Evolutionary conservation across 2,888 invertebrate genomes (phyloP).

Genomic region (Oscheius sp.): DNA sequence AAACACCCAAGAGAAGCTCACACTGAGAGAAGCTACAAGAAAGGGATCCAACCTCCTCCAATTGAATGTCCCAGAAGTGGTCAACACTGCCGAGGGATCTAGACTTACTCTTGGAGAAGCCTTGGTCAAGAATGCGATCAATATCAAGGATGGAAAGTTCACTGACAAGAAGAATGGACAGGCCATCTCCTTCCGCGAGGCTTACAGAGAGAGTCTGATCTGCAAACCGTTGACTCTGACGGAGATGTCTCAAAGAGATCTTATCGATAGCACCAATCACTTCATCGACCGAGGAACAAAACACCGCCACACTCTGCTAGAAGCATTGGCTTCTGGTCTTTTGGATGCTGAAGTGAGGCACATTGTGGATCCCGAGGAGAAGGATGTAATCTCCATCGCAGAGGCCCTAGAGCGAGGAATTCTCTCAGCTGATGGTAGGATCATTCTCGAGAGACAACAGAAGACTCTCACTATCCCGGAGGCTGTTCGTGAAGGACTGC

Average conservation of each 20-base stretch:
- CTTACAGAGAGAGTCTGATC: conserved; percentile 83
- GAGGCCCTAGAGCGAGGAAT: conserved; percentile 86
- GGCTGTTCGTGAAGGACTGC: conserved; percentile 87
- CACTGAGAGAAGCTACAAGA: conserved; percentile 82
- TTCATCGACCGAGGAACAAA: conserved; percentile 85
- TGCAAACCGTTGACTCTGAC: conserved; percentile 90
- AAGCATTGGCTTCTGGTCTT: conserved; percentile 86
- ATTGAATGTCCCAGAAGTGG: conserved; percentile 83
- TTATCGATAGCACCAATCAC: conserved; percentile 81
- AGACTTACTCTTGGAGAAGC: conserved; percentile 86
- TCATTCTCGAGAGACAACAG: conserved; percentile 71
- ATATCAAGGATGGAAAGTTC: conserved; percentile 78
- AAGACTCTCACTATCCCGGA: conserved; percentile 77
- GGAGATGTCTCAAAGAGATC: conserved; percentile 81
- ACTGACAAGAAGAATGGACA: conserved; percentile 81
- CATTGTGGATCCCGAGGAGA: conserved; percentile 82
- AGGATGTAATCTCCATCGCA: conserved; percentile 82
- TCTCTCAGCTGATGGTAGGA: conserved; percentile 80
- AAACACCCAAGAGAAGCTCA: conserved; percentile 84
- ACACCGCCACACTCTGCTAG: conserved; percentile 79
- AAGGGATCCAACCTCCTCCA: conserved; percentile 80
- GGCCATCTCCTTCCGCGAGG: conserved; percentile 82
- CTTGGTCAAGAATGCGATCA: conserved; percentile 83
- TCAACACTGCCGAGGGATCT: conserved; percentile 82
- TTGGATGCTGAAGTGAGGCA: conserved; percentile 86